These are phyloP conservation scores for Myotis planiceps DNA, from an alignment of 2,797 vertebrate genomes.

Conservation along the genomic window DNA sequence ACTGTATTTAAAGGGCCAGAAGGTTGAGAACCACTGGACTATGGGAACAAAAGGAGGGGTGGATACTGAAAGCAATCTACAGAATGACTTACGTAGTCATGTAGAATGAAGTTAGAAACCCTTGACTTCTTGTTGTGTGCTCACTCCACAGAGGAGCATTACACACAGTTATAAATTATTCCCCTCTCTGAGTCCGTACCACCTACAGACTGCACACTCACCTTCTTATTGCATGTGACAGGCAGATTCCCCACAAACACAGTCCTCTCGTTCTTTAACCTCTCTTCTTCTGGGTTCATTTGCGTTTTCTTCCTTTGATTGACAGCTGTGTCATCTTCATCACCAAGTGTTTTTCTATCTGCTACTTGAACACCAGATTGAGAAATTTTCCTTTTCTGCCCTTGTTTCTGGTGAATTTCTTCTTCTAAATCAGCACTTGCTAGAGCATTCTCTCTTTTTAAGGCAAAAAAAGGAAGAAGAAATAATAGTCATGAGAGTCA, in stretches of 20 bases:
- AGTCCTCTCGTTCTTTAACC: conserved; percentile 89
- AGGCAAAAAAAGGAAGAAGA: background rate
- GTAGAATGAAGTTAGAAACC: background rate
- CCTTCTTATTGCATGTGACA: conserved; percentile 90
- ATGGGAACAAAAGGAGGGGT: background rate
- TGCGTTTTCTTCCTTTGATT: conserved; percentile 80
- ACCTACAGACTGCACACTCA: conserved; percentile 60
- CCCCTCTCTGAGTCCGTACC: background rate
- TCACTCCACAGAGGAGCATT: background rate
- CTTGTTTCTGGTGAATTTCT: conserved; percentile 69
- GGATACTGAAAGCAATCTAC: background rate
- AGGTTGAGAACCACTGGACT: background rate
- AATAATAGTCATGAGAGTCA: background rate
- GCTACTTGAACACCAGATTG: background rate
- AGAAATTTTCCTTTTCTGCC: conserved; percentile 75
- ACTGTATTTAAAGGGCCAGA: too few relatives aligned
- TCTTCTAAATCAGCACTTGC: conserved; percentile 88
- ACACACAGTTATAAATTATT: background rate
- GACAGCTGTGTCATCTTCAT: background rate
- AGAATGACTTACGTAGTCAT: background rate
- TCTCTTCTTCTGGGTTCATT: conserved; percentile 83
- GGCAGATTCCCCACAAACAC: conserved; percentile 97
- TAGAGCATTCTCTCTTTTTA: conserved; percentile 90
- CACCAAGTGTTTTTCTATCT: conserved; percentile 30
- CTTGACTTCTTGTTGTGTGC: background rate